A percentile compares a stretch with the other conserved stretches of the same genome.
Conservation (phyloP, 2,113 vertebrate species). For the Pipa parva region DNA sequence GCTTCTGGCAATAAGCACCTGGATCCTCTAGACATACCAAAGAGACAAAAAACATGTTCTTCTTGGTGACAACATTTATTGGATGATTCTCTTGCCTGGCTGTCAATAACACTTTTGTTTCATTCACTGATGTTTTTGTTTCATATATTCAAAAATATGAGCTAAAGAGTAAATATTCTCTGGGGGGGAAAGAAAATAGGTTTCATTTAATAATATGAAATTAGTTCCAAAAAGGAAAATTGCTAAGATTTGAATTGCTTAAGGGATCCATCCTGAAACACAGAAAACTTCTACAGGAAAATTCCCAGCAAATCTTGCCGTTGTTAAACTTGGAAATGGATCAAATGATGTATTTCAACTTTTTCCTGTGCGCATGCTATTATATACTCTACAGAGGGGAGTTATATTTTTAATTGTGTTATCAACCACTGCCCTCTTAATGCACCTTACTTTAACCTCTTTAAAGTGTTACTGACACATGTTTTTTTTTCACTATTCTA, state of each 20-base stretch:
- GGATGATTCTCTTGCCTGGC: conserved; percentile 3
- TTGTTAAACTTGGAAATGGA: conserved; percentile 12
- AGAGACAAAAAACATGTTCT: conserved; percentile 5
- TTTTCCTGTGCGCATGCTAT: too few species aligned
- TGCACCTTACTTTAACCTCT: too few species aligned
- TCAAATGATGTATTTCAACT: background rate
- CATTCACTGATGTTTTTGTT: background rate
- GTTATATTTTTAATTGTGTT: too few species aligned
- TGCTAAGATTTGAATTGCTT: conserved; percentile 48
- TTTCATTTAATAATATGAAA: conserved; percentile 10
- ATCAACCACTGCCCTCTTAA: too few species aligned
- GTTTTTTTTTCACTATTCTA: too few species aligned
- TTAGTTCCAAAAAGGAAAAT: conserved; percentile 42
- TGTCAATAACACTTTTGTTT: conserved; percentile 29
- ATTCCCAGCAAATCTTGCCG: conserved; percentile 17
- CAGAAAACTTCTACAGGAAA: background rate
- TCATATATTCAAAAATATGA: background rate
- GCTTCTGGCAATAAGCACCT: conserved; percentile 32
- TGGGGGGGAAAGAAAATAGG: conserved; percentile 8
- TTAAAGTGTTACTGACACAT: too few species aligned
- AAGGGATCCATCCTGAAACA: conserved; percentile 26
- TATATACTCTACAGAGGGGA: too few species aligned
- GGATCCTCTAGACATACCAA: conserved; percentile 18
- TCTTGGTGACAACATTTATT: conserved; percentile 24
- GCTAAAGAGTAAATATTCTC: conserved; percentile 20